These are phyloP conservation scores for Labroides dimidiatus DNA, from an alignment of 2,797 vertebrate species.

Conservation along the genomic window DNA sequence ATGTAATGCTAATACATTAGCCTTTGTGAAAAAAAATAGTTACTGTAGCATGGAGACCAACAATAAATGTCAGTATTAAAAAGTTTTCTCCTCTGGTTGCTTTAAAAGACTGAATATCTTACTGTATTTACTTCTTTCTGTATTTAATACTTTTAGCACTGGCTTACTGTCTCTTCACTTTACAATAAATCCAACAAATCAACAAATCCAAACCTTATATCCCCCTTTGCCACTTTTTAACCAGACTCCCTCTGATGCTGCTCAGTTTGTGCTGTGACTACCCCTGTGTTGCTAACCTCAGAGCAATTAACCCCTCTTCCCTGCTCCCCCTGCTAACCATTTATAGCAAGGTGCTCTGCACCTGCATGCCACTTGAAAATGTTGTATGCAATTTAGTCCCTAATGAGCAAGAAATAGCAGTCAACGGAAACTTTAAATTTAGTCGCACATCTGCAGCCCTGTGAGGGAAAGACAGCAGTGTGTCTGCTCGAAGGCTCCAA, in stretches of 20 bases:
- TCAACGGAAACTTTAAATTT: constrained; percentile 17
- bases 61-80: too few species aligned
- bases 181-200: constrained; percentile 1
- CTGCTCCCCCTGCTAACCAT: constrained; percentile 13
- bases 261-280: not conserved
- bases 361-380: constrained; percentile 21
- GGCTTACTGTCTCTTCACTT: not conserved
- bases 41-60: too few species aligned
- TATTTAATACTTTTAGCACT: not conserved
- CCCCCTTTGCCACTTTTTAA: not conserved
- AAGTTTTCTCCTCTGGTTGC: not conserved
- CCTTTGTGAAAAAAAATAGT: too few species aligned
- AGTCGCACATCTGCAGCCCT: not conserved
- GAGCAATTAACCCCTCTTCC: constrained; percentile 29
- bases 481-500: not conserved
- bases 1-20: too few species aligned
- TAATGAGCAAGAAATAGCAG: constrained; percentile 11
- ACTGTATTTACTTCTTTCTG: too few species aligned
- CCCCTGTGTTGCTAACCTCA: constrained; percentile 19
- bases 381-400: constrained; percentile 35
- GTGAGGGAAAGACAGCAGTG: not conserved
- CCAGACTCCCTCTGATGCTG: constrained; percentile 2
- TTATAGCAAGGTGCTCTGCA: constrained; percentile 18
- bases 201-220: constrained; percentile 15
- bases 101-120: not conserved